Percentiles rank a stretch among this genome's conserved stretches.
Conservation (phyloP, 53 echinoderm and acorn worm species). For the Holothuria scabra region DNA sequence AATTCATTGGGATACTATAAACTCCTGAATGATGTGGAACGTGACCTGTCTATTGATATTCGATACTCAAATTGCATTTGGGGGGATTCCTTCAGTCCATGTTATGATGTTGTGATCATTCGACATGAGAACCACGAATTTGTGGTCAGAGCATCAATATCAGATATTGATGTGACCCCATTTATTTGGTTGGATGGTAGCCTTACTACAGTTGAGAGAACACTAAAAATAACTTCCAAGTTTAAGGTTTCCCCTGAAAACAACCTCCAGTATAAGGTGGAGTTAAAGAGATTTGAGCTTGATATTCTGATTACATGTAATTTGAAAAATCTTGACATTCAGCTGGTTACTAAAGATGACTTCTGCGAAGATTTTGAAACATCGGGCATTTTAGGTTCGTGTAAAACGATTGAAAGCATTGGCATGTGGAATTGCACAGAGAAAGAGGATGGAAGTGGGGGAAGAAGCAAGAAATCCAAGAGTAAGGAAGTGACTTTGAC, state of each 20-base stretch:
- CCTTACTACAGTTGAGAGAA: slow-evolving; percentile 60
- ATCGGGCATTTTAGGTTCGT: slow-evolving; percentile 64
- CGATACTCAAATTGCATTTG: slow-evolving; percentile 66
- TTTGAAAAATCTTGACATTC: slow-evolving; percentile 61
- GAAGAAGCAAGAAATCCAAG: background rate
- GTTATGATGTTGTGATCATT: slow-evolving; percentile 79
- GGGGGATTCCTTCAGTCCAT: slow-evolving; percentile 48
- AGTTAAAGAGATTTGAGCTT: slow-evolving; percentile 50
- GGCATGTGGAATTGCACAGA: slow-evolving; percentile 53
- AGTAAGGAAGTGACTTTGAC: slow-evolving; percentile 6
- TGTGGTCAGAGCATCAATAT: slow-evolving; percentile 58
- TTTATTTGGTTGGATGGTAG: slow-evolving; percentile 69
- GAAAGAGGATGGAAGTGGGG: background rate
- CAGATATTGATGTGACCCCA: slow-evolving; percentile 1
- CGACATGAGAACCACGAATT: slow-evolving; percentile 43
- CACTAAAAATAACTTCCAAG: slow-evolving; percentile 45
- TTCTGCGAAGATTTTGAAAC: slow-evolving; percentile 52
- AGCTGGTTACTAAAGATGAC: slow-evolving; percentile 52
- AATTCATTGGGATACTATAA: slow-evolving; percentile 59
- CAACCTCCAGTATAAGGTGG: slow-evolving; percentile 59
- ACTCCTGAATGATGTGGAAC: slow-evolving; percentile 52
- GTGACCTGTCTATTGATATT: slow-evolving; percentile 52
- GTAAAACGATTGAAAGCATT: slow-evolving; percentile 66
- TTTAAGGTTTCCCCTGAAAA: slow-evolving; percentile 57
- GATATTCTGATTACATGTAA: slow-evolving; percentile 61